Conservation (phyloP, 2,113 vertebrate genomes). For the Zosterops borbonicus region DNA sequence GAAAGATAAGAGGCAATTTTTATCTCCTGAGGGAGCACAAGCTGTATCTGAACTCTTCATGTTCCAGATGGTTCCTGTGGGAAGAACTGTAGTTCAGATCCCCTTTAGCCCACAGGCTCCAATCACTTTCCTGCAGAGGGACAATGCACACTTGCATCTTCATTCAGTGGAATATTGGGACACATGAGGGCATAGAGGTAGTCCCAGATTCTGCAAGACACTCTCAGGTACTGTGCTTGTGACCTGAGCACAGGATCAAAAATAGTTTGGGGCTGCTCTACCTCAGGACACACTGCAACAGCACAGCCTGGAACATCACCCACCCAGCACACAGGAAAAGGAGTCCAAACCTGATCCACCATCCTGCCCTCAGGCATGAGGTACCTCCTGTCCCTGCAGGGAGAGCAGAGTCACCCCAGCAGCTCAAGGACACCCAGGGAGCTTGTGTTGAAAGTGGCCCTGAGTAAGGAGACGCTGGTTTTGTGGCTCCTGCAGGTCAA, state of each 20-base stretch:
- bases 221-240: background rate
- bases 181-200: too few relatives aligned
- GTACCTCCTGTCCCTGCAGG: background rate
- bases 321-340: background rate
- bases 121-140: background rate
- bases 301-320: background rate
- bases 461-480: background rate
- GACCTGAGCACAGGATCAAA: background rate
- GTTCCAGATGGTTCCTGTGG: background rate
- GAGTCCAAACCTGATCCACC: background rate
- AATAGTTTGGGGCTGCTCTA: background rate
- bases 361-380: background rate
- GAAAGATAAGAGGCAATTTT: background rate
- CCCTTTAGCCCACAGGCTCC: background rate
- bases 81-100: background rate
- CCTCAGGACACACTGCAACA: accelerated
- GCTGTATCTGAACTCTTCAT: background rate
- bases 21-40: background rate
- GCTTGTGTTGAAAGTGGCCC: background rate
- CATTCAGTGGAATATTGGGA: background rate
- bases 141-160: background rate
- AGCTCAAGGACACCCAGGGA: background rate
- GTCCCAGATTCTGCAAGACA: background rate
- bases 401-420: background rate
- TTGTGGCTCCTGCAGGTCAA: background rate